Base-by-base conservation (phyloP, 2,113 vertebrate genomes). In the Crotophaga sulcirostris region DNA sequence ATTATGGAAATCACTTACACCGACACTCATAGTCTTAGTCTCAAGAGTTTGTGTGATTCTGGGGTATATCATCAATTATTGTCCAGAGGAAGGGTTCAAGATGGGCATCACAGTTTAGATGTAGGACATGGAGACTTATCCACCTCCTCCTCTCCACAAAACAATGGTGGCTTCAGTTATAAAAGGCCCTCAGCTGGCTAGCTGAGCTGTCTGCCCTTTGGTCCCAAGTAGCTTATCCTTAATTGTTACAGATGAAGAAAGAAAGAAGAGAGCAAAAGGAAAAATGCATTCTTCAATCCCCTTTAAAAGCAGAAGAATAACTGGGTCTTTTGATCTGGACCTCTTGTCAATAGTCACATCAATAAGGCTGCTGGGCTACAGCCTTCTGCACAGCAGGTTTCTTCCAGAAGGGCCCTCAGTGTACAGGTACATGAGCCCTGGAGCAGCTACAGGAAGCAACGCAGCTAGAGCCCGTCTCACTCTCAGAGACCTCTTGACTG, bases 351-450 rank as follows among this genome's bases (percentile, higher is more conserved):
- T 70, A 75, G 10, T 59, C 21, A n/a, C 21, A 40, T 11, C 3
- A 11, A 8, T n/a, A 31, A 58, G 26, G 11, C 26, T 11, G 26
- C 2, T 7, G 10, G 5, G 38, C 56, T 31, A 26, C 7, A 60
- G 66, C 17, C 17, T 54, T 47, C n/a, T 56, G 18, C 26, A 84
- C 40, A 38, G 10, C 25, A 42, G 3, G 1, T 7, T 62, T 64
- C 45, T 67, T 1, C 34, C 7, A 13, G 13, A 23, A 77, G 4
- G 4, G 10, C 7, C 21, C 55, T 47, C 29, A 75, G 15, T 12
- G 13, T 55, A 18, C 15, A 28, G 26, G 45, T 10, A 2, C 1
- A 1, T 23, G 16, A 69, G 15, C 25, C 8, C 1, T 29, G 17
- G 12, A 60, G 20, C 5, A 3, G 21, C 16, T 2, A 2, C 29